Base-by-base conservation (phyloP, 2,113 vertebrate genomes). In the Daboia siamensis region DNA sequence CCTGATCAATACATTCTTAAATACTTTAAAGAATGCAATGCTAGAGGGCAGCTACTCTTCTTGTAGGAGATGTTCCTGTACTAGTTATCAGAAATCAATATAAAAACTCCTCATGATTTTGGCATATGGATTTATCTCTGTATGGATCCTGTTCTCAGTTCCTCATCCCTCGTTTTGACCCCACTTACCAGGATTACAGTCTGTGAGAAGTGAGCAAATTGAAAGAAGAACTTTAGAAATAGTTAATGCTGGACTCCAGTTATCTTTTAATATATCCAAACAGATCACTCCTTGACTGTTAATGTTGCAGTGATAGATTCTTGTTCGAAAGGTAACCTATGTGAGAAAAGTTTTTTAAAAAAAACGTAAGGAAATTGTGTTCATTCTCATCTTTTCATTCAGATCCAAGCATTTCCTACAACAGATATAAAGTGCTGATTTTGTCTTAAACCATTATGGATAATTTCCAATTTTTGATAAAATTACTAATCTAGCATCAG, bases 141-240 rank as follows among this genome's bases (percentile, higher is more conserved):
- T 5, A 55, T 51, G n/a, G 48, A 69, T 44, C 3, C 29, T 69
- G n/a, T 15, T 24, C 15, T 55, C 13, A n/a, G 12, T 5, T 1
- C 80, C 33, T 2, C 26, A 51, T 15, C 17, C 56, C 69, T n/a
- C 3, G 3, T 52, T 64, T 86, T 24, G 13, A 56, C 12, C 33
- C 85, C 1, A 44, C 98, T 99, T 97, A 99, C 98, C 99, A 23
- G 99, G 99, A 94, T 99, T 99, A 96, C 99, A 99, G 97, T 99
- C 99, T 97, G 99, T 99, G 93, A 99, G 99, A 96, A 99, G 98
- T 93, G 99, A 99, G 98, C 99, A 99, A 98, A 99, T 99, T 95
- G 99, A 99, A 93, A 99, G 98, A 20, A 99, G 98, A 90, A 99
- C 98, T 98, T 99, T 99, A 95, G 98, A 99, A 97, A 99, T 98